These are phyloP conservation scores for Styela clava DNA, from an alignment of 23 tunicate genomes.

Conservation along the genomic window DNA sequence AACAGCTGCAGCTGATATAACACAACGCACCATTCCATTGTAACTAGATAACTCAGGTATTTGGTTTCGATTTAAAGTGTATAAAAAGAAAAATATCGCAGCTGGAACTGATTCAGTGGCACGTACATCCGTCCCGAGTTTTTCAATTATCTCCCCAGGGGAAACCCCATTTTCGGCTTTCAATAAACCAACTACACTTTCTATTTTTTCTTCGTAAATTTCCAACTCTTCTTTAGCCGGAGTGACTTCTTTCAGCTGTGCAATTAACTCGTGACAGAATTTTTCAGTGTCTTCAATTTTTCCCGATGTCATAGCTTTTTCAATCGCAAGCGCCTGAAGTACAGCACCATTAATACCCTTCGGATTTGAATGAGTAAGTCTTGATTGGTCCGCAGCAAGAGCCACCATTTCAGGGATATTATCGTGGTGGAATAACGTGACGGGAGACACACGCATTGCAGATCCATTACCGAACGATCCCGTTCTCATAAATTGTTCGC, in stretches of 20 bases:
- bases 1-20: conserved; percentile 48
- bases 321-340: conserved; percentile 51
- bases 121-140: conserved; percentile 25
- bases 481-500: conserved; percentile 46
- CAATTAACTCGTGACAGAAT: conserved; percentile 33
- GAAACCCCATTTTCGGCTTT: neutral
- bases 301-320: conserved; percentile 26
- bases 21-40: conserved; percentile 36
- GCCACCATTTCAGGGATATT: conserved; percentile 14
- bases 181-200: neutral
- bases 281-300: conserved; percentile 7
- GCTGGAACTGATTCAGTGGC: conserved; percentile 54
- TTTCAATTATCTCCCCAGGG: neutral
- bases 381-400: conserved; percentile 20
- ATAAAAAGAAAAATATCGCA: conserved; percentile 57
- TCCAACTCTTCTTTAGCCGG: conserved; percentile 1
- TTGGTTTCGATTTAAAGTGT: conserved; percentile 38
- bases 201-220: conserved; percentile 1
- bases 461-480: conserved; percentile 87
- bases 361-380: conserved; percentile 49
- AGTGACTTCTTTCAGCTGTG: conserved; percentile 14
- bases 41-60: conserved; percentile 6
- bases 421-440: conserved; percentile 35
- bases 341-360: conserved; percentile 73
- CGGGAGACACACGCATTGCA: conserved; percentile 77